Evolutionary conservation across 1,140 invertebrate genomes (phyloP), one percentile per base, ranked within the genome.

Genomic region (Drosophila subpulchrella): DNA sequence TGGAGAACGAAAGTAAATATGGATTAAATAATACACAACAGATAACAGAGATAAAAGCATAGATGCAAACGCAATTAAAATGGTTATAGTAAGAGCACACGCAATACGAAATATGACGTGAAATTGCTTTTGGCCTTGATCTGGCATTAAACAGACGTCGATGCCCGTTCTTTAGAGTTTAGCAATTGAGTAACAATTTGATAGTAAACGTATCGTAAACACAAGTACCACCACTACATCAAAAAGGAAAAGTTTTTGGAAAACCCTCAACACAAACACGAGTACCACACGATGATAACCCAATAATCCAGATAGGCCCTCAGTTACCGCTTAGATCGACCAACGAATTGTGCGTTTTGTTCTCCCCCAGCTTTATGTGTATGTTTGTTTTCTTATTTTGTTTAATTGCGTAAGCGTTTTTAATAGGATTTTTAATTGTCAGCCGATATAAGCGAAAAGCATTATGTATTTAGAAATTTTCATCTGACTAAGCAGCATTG

Each of bases 61-160:
- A 55, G 60, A 55, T 55, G 55, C 54, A 65, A 55, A 46, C 20
- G 50, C 36, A 66, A 48, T 57, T 51, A 36, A 60, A 55, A 68
- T 38, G 59, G 27, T 65, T 65, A 44, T 20, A 34, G 39, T 46
- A 55, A 67, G 48, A 66, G 50, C 39, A 70, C 41, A 54, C 38
- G 44, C 55, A 42, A n/a, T 39, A 41, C 27, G 53, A 53, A 24
- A 39, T 55, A 50, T 20, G 59, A 63, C 17, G 59, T 42, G 20
- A 58, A 58, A 47, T 59, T 66, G 62, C 67, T 71, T 68, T 71
- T 71, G 67, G 67, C 67, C 66, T 57, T 68, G 63, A 56, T 70
- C 67, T 68, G 67, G 51, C 62, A 55, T 56, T 70, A 65, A 63
- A 63, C 60, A 55, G 60, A 63, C 60, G 39, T 36, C 38, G 39